Evolutionary conservation across 1,140 invertebrate genomes (phyloP).

Genomic region (Ceratosolen solmsi): DNA sequence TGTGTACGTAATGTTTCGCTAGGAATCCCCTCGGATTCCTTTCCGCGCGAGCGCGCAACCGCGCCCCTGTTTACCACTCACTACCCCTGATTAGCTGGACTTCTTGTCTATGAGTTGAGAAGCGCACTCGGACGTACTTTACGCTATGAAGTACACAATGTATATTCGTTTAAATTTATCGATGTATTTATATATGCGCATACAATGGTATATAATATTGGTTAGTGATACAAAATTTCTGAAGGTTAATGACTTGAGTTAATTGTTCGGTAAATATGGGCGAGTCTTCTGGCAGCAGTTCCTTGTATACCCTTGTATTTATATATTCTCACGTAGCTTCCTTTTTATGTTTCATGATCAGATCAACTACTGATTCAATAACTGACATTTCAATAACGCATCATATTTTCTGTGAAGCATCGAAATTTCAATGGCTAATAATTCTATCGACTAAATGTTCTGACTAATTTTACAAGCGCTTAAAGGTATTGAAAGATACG

Average conservation of each 20-base stretch:
- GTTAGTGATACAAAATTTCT: constrained; percentile 52
- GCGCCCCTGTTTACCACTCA: constrained; percentile 74
- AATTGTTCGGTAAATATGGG: constrained; percentile 73
- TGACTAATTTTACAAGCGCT: too few relatives aligned
- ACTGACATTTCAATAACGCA: too few relatives aligned
- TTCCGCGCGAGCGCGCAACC: constrained; percentile 60
- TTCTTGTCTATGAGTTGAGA: constrained; percentile 67
- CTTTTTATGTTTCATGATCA: not conserved
- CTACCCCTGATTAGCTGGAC: constrained; percentile 74
- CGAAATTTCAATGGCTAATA: too few relatives aligned
- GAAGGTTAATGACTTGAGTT: constrained; percentile 72
- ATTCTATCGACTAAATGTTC: too few relatives aligned
- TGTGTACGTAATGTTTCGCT: constrained; percentile 52
- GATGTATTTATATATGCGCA: constrained; percentile 56
- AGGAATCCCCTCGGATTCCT: constrained; percentile 58
- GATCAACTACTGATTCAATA: too few relatives aligned
- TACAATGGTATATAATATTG: not conserved
- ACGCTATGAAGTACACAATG: not conserved
- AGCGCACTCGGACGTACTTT: not conserved
- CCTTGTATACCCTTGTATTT: not conserved
- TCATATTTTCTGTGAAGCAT: too few relatives aligned
- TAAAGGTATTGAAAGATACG: too few relatives aligned
- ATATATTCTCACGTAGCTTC: not conserved
- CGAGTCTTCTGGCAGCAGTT: constrained; percentile 57
- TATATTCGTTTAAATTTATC: too few relatives aligned